phyloP scores from a whole-genome alignment of 2,888 invertebrate genomes.

The Steromphala cineraria region DNA sequence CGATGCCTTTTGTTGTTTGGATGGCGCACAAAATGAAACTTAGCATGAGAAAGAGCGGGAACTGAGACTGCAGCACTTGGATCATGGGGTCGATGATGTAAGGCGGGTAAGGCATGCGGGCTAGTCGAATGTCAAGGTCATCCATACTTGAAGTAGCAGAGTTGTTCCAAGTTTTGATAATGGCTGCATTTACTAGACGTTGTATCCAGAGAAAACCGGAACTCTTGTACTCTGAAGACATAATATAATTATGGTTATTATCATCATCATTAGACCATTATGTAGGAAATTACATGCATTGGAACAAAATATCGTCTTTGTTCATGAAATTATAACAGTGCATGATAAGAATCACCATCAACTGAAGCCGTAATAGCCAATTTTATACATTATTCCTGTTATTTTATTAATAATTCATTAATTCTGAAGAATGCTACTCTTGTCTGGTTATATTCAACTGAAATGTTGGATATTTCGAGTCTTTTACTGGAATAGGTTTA shows the following conservation, averaged over 20 bases:
- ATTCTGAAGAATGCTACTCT: too few species aligned
- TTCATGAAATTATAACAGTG: too few species aligned
- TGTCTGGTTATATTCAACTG: too few species aligned
- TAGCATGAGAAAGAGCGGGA: slow-evolving; percentile 86
- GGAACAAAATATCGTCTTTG: too few species aligned
- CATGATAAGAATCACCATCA: too few species aligned
- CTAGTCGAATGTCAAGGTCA: slow-evolving; percentile 63
- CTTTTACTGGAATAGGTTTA: too few species aligned
- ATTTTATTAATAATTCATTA: too few species aligned
- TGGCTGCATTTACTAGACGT: slow-evolving; percentile 78
- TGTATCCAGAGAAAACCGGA: slow-evolving; percentile 84
- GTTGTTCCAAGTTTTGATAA: slow-evolving; percentile 60
- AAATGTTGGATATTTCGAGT: too few species aligned
- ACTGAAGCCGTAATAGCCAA: too few species aligned
- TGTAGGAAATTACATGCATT: too few species aligned
- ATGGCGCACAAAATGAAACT: slow-evolving; percentile 88
- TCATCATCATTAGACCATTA: neutral
- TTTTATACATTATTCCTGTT: too few species aligned
- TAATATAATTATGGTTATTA: neutral
- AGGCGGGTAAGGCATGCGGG: slow-evolving; percentile 85
- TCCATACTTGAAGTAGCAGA: slow-evolving; percentile 69
- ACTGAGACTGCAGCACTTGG: slow-evolving; percentile 81
- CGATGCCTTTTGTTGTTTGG: slow-evolving; percentile 85
- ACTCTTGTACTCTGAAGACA: slow-evolving; percentile 78
- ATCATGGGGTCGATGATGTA: slow-evolving; percentile 83